Base-by-base conservation (phyloP, 2,888 invertebrate species). In the Prosapia bicincta region DNA sequence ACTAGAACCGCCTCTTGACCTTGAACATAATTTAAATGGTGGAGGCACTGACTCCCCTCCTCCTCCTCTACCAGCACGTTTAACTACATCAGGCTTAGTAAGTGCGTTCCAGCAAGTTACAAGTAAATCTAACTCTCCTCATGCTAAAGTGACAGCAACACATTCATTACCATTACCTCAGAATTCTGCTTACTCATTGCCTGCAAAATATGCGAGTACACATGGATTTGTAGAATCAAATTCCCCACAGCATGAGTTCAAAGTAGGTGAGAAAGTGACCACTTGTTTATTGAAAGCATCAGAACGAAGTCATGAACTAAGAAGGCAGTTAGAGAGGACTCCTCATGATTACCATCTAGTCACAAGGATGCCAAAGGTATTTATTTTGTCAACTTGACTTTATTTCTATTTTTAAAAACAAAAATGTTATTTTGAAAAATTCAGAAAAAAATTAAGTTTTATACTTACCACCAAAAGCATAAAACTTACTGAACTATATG, bases 1-100 rank as follows among this genome's bases (percentile, higher is more conserved):
- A 43, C 80, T 88, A 20, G 89, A 88, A 76, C 82, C 85, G 82
- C 85, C 76, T 23, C 69, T 74, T n/a, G 79, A 77, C 26, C 26
- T n/a, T 5, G 30, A 72, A 24, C 32, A 38, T 13, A 38, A 43
- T 26, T 25, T 28, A 67, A 26, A 28, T n/a, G 69, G n/a, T 13
- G 20, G 30, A 69, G 30, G 69, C 30, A 54, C n/a, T 25, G 79
- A 80, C 68, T 79, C 79, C 26, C 80, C 88, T 1, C 88, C 88
- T 0, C 88, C 89, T 0, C 88, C 89, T 0, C 83, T 89, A 9
- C 89, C 89, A 1, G 86, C 86, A 0, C 84, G 88, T 6, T 84
- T 81, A 65, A 20, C 54, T 20, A 54, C 54, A 20, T 54, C 54
- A 54, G 54, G 54, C 3, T 54, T 20, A 20, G 54, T 54, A 20